A percentile compares a stretch with the other conserved stretches of the same genome.
Conservation (phyloP, 2,888 invertebrate genomes). For the Ditula angustiorana region DNA sequence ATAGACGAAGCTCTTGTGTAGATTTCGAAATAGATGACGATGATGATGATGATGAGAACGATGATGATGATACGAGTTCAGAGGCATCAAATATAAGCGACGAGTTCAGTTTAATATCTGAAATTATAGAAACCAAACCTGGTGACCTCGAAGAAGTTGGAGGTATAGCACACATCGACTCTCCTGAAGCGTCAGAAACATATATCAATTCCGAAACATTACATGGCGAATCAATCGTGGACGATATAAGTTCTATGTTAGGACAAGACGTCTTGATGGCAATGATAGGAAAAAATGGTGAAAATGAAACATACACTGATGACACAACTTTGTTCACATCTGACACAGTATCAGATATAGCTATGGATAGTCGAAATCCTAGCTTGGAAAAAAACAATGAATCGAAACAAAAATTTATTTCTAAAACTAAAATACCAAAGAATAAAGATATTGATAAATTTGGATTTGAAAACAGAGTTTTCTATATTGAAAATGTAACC, state of each 20-base stretch:
- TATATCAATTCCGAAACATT: slow-evolving; percentile 89
- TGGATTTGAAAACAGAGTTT: slow-evolving; percentile 90
- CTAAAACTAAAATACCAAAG: slow-evolving; percentile 77
- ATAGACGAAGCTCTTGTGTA: slow-evolving; percentile 73
- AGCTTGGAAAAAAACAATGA: slow-evolving; percentile 86
- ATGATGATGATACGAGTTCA: slow-evolving; percentile 73
- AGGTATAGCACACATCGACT: slow-evolving; percentile 92
- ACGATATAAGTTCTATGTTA: slow-evolving; percentile 91
- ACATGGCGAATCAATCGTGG: slow-evolving; percentile 92
- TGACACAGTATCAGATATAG: slow-evolving; percentile 82
- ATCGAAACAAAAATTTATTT: slow-evolving; percentile 84
- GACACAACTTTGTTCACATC: slow-evolving; percentile 89
- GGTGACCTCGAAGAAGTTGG: slow-evolving; percentile 74
- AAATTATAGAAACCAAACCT: slow-evolving; percentile 86
- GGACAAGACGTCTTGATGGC: slow-evolving; percentile 89
- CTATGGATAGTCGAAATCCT: slow-evolving; percentile 81
- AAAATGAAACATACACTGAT: slow-evolving; percentile 89
- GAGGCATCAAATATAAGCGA: slow-evolving; percentile 89
- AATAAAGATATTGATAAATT: slow-evolving; percentile 84
- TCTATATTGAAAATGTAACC: slow-evolving; percentile 83
- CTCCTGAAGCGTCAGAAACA: slow-evolving; percentile 92
- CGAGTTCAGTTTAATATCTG: slow-evolving; percentile 89
- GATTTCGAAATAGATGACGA: slow-evolving; percentile 68
- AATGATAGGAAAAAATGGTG: slow-evolving; percentile 87
- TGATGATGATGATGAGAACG: slow-evolving; percentile 58